Conservation (phyloP, 2,113 vertebrate genomes). For the Desmodus rotundus region DNA sequence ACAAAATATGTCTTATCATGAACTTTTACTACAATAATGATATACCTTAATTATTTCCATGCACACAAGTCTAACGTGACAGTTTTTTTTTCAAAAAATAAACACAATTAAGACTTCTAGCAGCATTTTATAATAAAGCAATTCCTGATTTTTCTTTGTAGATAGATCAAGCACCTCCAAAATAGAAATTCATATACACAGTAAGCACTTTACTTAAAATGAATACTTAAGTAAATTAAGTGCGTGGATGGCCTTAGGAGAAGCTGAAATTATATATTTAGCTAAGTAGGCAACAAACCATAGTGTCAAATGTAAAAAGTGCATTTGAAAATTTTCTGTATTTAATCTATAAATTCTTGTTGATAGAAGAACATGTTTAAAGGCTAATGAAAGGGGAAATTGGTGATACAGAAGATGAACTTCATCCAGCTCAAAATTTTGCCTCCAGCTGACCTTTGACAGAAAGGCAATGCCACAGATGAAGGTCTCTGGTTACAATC, state of each 20-base stretch:
- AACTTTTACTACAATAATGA: constrained; percentile 88
- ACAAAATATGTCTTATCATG: constrained; percentile 84
- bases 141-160: too few species aligned
- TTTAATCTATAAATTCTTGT: not conserved
- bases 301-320: too few species aligned
- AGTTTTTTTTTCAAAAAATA: constrained; percentile 57
- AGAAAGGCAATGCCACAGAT: not conserved
- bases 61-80: constrained; percentile 87
- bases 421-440: not conserved
- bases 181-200: too few species aligned
- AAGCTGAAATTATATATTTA: too few species aligned
- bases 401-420: not conserved
- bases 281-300: too few species aligned
- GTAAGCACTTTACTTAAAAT: too few species aligned
- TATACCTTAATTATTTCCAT: constrained; percentile 95
- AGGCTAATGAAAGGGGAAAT: not conserved
- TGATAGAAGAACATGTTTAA: not conserved
- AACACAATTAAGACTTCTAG: too few species aligned
- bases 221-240: too few species aligned
- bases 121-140: too few species aligned
- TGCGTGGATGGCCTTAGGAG: too few species aligned
- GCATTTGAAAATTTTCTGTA: too few species aligned
- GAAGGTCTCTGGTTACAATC: not conserved
- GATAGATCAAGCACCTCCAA: too few species aligned
- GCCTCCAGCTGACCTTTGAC: not conserved